These are phyloP conservation scores for Eutolmus rufibarbis DNA, from an alignment of 2,888 invertebrate species.

Conservation along the genomic window DNA sequence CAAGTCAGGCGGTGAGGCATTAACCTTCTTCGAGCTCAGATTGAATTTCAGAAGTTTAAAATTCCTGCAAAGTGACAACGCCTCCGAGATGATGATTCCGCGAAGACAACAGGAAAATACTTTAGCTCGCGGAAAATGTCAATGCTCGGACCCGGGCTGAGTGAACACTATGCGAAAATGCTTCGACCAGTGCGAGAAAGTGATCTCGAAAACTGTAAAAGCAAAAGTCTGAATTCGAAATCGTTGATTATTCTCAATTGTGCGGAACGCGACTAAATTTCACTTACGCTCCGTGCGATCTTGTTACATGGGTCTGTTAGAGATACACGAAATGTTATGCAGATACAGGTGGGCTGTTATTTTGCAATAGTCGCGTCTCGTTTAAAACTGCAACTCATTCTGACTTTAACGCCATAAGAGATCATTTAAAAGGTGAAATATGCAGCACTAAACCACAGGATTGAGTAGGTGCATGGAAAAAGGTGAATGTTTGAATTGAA, in stretches of 20 bases:
- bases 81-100: not conserved
- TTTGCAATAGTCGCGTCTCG: not conserved
- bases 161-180: not conserved
- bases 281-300: not conserved
- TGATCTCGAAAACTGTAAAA: not conserved
- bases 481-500: not conserved
- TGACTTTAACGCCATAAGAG: not conserved
- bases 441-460: not conserved
- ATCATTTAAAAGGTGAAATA: not conserved
- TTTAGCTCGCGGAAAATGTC: not conserved
- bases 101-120: not conserved
- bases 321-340: not conserved
- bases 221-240: not conserved
- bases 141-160: not conserved
- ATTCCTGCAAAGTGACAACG: not conserved
- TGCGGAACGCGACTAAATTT: not conserved
- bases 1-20: slow-evolving; percentile 20
- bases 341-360: not conserved
- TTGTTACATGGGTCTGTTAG: not conserved
- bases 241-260: not conserved
- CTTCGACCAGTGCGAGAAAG: not conserved
- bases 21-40: slow-evolving; percentile 31
- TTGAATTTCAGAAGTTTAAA: slow-evolving; percentile 18
- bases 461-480: not conserved
- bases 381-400: not conserved